Evolutionary conservation across 2,113 vertebrate genomes (phyloP).

Genomic region (Calyptomena viridis): DNA sequence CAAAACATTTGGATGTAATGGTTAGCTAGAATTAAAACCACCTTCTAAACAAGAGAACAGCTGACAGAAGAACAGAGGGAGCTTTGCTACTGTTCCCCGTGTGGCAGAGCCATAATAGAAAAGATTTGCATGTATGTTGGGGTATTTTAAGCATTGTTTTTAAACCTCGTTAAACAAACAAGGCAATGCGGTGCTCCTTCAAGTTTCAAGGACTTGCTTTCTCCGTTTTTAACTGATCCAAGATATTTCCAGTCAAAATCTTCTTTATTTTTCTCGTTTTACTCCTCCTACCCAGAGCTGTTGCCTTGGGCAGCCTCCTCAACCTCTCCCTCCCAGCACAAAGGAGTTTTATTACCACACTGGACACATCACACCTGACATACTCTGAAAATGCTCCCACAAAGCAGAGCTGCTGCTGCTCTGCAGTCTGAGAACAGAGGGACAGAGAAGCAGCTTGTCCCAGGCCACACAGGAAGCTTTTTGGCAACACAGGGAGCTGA

Average conservation of each 20-base stretch:
- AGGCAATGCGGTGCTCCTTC: background rate
- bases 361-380: background rate
- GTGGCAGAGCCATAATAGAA: background rate
- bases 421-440: background rate
- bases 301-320: background rate
- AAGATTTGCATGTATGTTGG: background rate
- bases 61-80: background rate
- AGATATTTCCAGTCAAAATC: background rate
- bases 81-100: background rate
- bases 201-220: background rate
- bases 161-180: background rate
- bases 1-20: background rate
- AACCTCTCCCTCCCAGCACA: background rate
- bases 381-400: background rate
- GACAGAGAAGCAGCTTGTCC: conserved; percentile 41
- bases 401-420: background rate
- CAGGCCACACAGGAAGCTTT: conserved; percentile 54
- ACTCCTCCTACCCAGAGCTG: background rate
- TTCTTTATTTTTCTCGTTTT: background rate
- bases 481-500: conserved; percentile 46
- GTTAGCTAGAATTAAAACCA: background rate
- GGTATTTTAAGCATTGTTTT: background rate
- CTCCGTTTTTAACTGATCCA: background rate
- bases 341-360: background rate
- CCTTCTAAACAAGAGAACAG: background rate